Conservation (phyloP, 2,113 vertebrate genomes). For the Hypanus sabinus region DNA sequence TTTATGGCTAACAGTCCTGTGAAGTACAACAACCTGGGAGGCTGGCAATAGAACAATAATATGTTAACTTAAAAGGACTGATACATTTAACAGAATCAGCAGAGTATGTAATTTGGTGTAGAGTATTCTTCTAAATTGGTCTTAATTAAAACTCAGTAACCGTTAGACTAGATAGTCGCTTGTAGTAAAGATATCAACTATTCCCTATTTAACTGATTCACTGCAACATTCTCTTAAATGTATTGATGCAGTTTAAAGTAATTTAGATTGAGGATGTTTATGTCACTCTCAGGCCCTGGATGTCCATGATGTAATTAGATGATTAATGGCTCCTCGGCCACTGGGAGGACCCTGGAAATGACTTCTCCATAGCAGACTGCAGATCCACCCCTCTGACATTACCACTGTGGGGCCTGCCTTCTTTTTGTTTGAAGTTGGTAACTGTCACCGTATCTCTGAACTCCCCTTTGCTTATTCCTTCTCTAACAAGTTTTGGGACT, state of each 20-base stretch:
- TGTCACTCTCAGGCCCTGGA: not conserved
- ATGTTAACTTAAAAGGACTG: not conserved
- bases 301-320: not conserved
- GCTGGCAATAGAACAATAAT: not conserved
- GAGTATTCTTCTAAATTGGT: not conserved
- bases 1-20: conserved; percentile 6
- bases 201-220: not conserved
- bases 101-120: not conserved
- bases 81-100: conserved; percentile 27
- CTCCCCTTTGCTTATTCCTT: too few relatives aligned
- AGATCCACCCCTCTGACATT: too few relatives aligned
- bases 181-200: conserved; percentile 4
- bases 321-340: not conserved
- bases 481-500: too few relatives aligned
- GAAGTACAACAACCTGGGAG: conserved; percentile 1
- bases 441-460: too few relatives aligned
- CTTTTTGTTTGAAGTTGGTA: too few relatives aligned
- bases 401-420: too few relatives aligned
- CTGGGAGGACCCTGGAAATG: too few relatives aligned
- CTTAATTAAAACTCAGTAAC: conserved; percentile 20
- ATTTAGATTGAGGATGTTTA: not conserved
- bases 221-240: not conserved
- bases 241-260: not conserved
- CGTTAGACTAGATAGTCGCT: not conserved
- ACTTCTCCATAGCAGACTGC: too few relatives aligned